Conservation (phyloP, 2,888 invertebrate genomes). For the Nomada ferruginata region DNA sequence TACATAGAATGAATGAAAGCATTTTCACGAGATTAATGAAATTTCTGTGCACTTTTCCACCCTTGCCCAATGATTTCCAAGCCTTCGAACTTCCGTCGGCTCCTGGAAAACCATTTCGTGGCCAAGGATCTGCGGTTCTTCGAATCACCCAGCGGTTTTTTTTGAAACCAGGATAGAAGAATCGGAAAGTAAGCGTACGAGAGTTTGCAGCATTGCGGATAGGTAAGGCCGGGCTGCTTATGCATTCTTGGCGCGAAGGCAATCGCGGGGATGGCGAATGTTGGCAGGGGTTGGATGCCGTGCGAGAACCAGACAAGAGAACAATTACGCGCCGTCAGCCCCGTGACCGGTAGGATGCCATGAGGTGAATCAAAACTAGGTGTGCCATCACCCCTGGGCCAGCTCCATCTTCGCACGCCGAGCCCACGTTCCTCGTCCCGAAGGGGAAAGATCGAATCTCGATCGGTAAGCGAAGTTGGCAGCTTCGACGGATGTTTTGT, state of each 20-base stretch:
- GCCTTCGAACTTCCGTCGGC: neutral
- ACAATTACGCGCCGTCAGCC: slow-evolving; percentile 83
- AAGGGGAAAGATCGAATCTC: slow-evolving; percentile 72
- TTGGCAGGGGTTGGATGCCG: slow-evolving; percentile 69
- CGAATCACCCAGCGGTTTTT: slow-evolving; percentile 16
- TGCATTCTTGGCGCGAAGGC: slow-evolving; percentile 82
- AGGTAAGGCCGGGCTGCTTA: slow-evolving; percentile 76
- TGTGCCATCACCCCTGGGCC: slow-evolving; percentile 72
- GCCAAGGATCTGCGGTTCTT: neutral
- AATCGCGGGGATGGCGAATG: slow-evolving; percentile 79
- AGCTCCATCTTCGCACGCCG: slow-evolving; percentile 68
- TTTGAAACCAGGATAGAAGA: slow-evolving; percentile 23
- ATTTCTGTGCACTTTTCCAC: neutral
- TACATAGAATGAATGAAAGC: too few relatives aligned
- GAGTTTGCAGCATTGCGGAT: slow-evolving; percentile 72
- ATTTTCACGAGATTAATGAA: too few relatives aligned
- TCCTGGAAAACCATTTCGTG: neutral
- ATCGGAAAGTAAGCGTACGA: slow-evolving; percentile 46
- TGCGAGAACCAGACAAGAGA: slow-evolving; percentile 80
- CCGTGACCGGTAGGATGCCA: slow-evolving; percentile 80
- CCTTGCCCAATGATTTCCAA: neutral
- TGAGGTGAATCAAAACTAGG: slow-evolving; percentile 83
- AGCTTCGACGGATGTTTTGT: slow-evolving; percentile 55
- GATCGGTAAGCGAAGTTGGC: slow-evolving; percentile 72
- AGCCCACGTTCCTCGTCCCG: slow-evolving; percentile 70